A percentile compares a stretch with the other conserved stretches of the same genome.
phyloP scores from a whole-genome alignment of 2,888 invertebrate genomes.

The Notocelia uddmanniana region DNA sequence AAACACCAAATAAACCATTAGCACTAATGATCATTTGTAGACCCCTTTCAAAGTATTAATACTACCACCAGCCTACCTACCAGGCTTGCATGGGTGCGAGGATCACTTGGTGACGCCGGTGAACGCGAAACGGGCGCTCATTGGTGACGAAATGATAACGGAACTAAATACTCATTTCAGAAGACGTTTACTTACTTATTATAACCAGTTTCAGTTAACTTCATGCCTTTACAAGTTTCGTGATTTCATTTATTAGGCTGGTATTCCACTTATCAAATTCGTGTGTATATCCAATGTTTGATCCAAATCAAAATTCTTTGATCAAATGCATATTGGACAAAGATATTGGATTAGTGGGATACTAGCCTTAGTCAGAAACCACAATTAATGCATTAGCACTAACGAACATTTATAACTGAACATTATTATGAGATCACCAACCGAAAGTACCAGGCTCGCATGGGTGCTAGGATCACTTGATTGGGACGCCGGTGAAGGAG shows the following conservation, averaged over 20 bases:
- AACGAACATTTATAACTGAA: neutral
- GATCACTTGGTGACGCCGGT: neutral
- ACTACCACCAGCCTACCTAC: too few relatives aligned
- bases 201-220: neutral
- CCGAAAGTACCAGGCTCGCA: slow-evolving; percentile 55
- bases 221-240: neutral
- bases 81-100: neutral
- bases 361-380: neutral
- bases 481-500: slow-evolving; percentile 89
- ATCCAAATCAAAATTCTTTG: too few relatives aligned
- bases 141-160: neutral
- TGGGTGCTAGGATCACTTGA: slow-evolving; percentile 61
- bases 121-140: neutral
- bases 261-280: too few relatives aligned
- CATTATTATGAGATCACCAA: slow-evolving; percentile 17
- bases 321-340: too few relatives aligned
- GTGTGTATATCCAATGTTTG: too few relatives aligned
- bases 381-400: neutral
- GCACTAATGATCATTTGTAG: too few relatives aligned
- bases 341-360: too few relatives aligned
- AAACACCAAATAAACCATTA: too few relatives aligned
- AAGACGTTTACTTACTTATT: neutral
- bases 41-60: too few relatives aligned
- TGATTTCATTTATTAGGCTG: neutral
- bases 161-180: neutral